Evolutionary conservation across 2,797 vertebrate genomes (phyloP).

Genomic region (Argentina silus): DNA sequence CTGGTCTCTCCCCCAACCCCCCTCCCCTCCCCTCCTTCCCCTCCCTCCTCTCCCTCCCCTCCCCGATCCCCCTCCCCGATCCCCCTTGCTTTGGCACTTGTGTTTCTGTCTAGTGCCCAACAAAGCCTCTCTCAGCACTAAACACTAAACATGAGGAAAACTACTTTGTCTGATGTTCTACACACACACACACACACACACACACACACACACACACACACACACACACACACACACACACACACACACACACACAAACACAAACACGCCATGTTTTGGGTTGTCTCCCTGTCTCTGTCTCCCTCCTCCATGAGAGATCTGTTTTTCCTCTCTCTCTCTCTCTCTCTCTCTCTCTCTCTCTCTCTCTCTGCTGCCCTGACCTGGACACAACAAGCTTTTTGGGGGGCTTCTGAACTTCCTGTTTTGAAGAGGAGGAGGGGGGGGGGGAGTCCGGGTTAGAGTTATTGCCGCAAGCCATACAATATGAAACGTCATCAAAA

Average conservation of each 20-base stretch:
- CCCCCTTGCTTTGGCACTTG: neutral
- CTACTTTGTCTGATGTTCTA: neutral
- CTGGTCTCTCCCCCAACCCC: neutral
- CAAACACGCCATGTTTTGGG: neutral
- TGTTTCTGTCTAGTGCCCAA: neutral
- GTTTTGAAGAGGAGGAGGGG: conserved; percentile 44
- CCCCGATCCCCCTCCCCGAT: too few species aligned
- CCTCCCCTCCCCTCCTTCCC: neutral
- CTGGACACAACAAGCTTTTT: neutral
- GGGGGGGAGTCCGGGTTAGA: neutral
- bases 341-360: conserved; percentile 13
- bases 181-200: conserved; percentile 7
- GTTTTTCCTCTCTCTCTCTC: conserved; percentile 30
- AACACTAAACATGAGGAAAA: conserved; percentile 3
- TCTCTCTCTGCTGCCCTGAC: neutral
- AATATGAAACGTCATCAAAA: neutral
- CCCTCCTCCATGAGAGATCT: conserved; percentile 19
- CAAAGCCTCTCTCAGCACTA: neutral
- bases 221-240: too few species aligned
- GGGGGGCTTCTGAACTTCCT: conserved; percentile 50
- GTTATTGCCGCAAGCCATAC: neutral
- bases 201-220: too few species aligned
- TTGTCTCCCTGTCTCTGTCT: neutral
- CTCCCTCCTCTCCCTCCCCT: too few species aligned
- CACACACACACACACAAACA: too few species aligned